Conservation (phyloP, 2,113 vertebrate genomes). For the Falcunculus frontatus region DNA sequence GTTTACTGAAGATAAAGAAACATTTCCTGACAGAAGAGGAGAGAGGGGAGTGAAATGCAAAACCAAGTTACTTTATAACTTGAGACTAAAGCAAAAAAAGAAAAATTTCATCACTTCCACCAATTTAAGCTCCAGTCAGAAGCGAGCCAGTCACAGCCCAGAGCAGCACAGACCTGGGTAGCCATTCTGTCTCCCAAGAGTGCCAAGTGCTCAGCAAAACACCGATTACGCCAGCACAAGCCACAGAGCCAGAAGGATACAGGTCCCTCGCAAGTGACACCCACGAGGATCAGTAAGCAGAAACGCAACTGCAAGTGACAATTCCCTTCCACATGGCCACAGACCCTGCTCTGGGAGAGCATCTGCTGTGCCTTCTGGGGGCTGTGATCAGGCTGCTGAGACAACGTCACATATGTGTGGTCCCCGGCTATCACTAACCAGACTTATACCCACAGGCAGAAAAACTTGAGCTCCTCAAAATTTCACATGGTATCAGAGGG, state of each 20-base stretch:
- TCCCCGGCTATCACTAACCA: background rate
- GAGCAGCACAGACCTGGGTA: fast-evolving
- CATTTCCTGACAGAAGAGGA: background rate
- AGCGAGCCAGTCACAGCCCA: background rate
- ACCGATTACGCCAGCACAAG: fast-evolving
- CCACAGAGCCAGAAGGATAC: background rate
- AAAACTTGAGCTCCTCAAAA: background rate
- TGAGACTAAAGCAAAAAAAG: background rate
- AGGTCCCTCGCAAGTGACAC: background rate
- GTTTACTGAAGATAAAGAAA: background rate
- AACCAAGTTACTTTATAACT: background rate
- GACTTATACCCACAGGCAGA: fast-evolving
- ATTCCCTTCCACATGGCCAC: fast-evolving
- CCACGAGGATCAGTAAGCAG: background rate
- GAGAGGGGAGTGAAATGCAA: background rate
- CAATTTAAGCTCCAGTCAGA: background rate
- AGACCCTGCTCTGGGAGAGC: background rate
- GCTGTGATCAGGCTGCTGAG: background rate
- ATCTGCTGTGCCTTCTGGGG: background rate
- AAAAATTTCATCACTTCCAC: background rate
- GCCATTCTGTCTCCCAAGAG: background rate
- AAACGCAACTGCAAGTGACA: background rate
- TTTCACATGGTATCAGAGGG: fast-evolving
- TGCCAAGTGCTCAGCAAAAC: background rate
- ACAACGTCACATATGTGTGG: fast-evolving